Conservation (phyloP, 2,113 vertebrate genomes). For the Calidris pygmaea region DNA sequence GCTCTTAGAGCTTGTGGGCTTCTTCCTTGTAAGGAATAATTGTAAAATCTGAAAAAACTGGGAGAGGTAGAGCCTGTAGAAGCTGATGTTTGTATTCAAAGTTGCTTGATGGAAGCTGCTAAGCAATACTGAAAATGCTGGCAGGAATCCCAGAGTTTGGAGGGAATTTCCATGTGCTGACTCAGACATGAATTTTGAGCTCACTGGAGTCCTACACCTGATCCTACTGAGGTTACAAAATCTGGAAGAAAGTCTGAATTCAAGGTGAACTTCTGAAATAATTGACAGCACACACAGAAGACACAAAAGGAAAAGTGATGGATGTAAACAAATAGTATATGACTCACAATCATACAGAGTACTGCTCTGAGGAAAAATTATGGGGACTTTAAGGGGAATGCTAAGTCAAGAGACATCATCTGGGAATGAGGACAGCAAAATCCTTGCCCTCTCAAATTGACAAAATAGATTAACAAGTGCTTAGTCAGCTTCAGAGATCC, state of each 20-base stretch:
- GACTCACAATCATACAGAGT: not conserved
- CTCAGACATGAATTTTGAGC: slow-evolving; percentile 28
- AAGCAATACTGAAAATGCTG: slow-evolving; percentile 44
- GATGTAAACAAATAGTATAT: not conserved
- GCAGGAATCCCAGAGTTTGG: slow-evolving; percentile 33
- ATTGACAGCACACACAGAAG: not conserved
- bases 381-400: not conserved
- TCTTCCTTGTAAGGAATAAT: not conserved
- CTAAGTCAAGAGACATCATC: not conserved
- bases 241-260: not conserved
- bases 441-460: not conserved
- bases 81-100: slow-evolving; percentile 15
- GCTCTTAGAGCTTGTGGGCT: not conserved
- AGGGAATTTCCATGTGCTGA: slow-evolving; percentile 62
- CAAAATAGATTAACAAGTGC: not conserved
- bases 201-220: slow-evolving; percentile 7
- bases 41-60: not conserved
- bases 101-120: slow-evolving; percentile 36
- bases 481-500: not conserved
- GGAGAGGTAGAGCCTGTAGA: not conserved
- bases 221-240: not conserved
- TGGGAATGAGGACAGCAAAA: not conserved
- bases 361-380: not conserved
- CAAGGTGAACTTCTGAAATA: not conserved
- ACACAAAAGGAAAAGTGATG: not conserved